A percentile compares a stretch with the other conserved stretches of the same genome.
These are phyloP conservation scores for Sciurus niger DNA, from an alignment of 2,113 vertebrate genomes.

Conservation along the genomic window DNA sequence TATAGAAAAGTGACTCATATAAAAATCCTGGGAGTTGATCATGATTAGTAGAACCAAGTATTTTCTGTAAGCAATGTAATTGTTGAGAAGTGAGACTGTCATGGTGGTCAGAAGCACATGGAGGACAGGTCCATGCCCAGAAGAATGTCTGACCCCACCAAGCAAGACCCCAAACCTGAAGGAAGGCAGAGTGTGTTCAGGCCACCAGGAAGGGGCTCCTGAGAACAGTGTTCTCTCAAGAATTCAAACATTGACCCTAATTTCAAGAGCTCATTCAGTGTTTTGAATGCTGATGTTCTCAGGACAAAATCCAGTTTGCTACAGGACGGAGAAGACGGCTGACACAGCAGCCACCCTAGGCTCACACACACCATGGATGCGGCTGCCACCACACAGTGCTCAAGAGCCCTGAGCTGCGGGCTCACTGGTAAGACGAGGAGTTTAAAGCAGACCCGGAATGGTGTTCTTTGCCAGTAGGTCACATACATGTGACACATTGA, in stretches of 20 bases:
- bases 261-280: not conserved
- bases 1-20: not conserved
- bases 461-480: not conserved
- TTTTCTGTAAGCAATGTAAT: not conserved
- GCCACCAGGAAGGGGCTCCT: rapidly evolving
- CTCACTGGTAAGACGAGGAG: too few species aligned
- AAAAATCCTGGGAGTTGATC: not conserved
- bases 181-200: rapidly evolving
- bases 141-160: rapidly evolving
- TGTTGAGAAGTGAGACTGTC: not conserved
- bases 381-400: too few species aligned
- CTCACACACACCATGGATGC: too few species aligned
- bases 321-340: not conserved
- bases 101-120: not conserved
- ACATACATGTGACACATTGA: not conserved
- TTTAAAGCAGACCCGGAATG: not conserved
- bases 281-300: not conserved
- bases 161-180: rapidly evolving
- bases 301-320: not conserved
- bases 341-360: rapidly evolving
- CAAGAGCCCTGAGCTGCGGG: too few species aligned
- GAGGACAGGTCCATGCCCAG: not conserved
- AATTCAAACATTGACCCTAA: not conserved
- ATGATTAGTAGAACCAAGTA: not conserved
- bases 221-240: not conserved